Evolutionary conservation across 2,888 invertebrate genomes (phyloP).

Genomic region (Belgica antarctica): DNA sequence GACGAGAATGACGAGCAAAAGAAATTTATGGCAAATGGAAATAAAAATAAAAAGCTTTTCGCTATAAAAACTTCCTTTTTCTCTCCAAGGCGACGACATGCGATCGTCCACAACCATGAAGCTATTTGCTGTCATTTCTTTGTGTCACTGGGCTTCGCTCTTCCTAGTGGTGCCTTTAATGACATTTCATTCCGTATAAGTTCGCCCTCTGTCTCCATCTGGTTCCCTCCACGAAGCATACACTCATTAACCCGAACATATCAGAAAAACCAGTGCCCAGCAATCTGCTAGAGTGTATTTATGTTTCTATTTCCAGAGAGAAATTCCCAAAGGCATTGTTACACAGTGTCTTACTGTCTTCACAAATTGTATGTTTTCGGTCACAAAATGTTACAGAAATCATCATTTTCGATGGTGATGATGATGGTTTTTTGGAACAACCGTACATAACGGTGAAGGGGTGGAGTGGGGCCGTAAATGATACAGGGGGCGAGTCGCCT

Average conservation of each 20-base stretch:
- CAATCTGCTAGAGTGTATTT: conserved; percentile 14
- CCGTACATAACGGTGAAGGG: too few species aligned
- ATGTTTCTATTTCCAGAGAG: conserved; percentile 18
- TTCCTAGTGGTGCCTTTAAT: conserved; percentile 5
- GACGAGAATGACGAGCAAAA: too few species aligned
- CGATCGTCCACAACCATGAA: conserved; percentile 12
- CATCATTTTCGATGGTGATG: neutral
- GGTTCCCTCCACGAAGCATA: neutral
- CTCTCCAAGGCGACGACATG: neutral
- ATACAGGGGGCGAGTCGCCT: neutral
- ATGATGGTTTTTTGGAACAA: neutral
- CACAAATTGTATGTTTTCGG: neutral
- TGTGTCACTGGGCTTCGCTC: conserved; percentile 13
- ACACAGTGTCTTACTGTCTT: neutral
- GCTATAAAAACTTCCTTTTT: conserved; percentile 26
- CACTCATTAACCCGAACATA: conserved; percentile 14
- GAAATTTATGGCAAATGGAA: conserved; percentile 28
- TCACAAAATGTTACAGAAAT: conserved; percentile 25
- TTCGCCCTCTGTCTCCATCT: neutral
- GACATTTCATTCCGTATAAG: neutral
- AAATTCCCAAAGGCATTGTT: conserved; percentile 38
- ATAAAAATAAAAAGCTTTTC: conserved; percentile 40
- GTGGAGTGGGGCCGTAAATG: neutral
- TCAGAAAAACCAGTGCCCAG: neutral
- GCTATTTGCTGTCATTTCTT: conserved; percentile 29